Conservation (phyloP, 2,113 vertebrate species). For the Montifringilla adamsi region DNA sequence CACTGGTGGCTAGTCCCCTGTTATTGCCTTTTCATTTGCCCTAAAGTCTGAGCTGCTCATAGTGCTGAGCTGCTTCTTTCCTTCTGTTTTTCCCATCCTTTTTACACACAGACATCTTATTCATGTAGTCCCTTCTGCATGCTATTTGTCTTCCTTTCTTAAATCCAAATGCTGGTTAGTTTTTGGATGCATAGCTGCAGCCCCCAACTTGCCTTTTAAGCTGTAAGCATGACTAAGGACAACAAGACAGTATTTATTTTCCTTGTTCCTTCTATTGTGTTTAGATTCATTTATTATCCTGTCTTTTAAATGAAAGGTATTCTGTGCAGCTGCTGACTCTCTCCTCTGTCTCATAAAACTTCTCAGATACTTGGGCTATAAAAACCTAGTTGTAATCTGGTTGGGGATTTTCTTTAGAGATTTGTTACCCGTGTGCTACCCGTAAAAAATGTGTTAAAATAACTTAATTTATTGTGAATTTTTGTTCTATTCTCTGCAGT, state of each 20-base stretch:
- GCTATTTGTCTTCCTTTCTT: not conserved
- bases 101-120: not conserved
- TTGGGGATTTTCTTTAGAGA: conserved; percentile 50
- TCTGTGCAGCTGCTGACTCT: conserved; percentile 19
- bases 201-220: not conserved
- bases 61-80: not conserved
- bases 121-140: not conserved
- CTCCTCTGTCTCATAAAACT: conserved; percentile 48
- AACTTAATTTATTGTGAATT: conserved; percentile 42
- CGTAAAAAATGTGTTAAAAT: conserved; percentile 14
- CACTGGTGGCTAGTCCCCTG: not conserved
- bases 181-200: not conserved
- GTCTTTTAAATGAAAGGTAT: conserved; percentile 33
- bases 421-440: conserved; percentile 29
- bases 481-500: conserved; percentile 10
- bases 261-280: not conserved
- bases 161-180: not conserved
- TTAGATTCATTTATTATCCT: conserved; percentile 43
- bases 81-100: not conserved
- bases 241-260: conserved; percentile 29
- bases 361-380: conserved; percentile 16
- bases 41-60: not conserved
- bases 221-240: not conserved
- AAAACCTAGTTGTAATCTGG: conserved; percentile 31
- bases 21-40: not conserved